Evolutionary conservation across 2,797 vertebrate genomes (phyloP).

Genomic region (Sus cebifrons): DNA sequence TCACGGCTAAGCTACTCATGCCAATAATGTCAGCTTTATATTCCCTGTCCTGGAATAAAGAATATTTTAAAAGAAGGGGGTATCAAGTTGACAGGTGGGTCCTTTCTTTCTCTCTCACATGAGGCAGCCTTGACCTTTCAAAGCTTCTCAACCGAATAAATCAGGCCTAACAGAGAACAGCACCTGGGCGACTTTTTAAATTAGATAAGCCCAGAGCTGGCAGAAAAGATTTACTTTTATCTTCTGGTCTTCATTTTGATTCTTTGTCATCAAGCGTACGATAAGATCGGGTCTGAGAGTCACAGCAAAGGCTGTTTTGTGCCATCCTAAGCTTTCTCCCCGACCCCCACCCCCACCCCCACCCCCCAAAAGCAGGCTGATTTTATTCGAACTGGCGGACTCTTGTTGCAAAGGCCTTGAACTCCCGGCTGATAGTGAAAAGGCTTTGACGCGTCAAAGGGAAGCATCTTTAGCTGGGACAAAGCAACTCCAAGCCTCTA

Average conservation of each 20-base stretch:
- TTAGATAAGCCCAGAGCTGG: not conserved
- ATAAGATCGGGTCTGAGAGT: conserved; percentile 69
- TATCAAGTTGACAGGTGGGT: not conserved
- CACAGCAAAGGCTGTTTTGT: conserved; percentile 53
- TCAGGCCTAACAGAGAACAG: not conserved
- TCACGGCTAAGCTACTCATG: not conserved
- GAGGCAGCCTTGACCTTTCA: conserved; percentile 65
- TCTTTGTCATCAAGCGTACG: conserved; percentile 39
- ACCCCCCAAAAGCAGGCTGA: not conserved
- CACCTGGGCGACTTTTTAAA: not conserved
- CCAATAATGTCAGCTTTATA: not conserved
- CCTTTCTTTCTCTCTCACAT: conserved; percentile 49
- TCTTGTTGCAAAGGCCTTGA: conserved; percentile 74
- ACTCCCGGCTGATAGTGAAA: conserved; percentile 66
- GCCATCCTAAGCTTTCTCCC: not conserved
- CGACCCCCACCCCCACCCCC: too few species aligned
- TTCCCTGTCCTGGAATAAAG: not conserved
- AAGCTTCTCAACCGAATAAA: conserved; percentile 54
- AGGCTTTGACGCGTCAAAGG: conserved; percentile 40
- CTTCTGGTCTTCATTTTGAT: conserved; percentile 30
- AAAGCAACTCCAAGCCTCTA: not conserved
- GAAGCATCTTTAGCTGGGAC: conserved; percentile 64
- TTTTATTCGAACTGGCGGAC: conserved; percentile 58
- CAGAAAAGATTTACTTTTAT: conserved; percentile 69
- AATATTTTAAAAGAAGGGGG: conserved; percentile 31